Conservation (phyloP, 2,797 vertebrate species). For the Numenius phaeopus region DNA sequence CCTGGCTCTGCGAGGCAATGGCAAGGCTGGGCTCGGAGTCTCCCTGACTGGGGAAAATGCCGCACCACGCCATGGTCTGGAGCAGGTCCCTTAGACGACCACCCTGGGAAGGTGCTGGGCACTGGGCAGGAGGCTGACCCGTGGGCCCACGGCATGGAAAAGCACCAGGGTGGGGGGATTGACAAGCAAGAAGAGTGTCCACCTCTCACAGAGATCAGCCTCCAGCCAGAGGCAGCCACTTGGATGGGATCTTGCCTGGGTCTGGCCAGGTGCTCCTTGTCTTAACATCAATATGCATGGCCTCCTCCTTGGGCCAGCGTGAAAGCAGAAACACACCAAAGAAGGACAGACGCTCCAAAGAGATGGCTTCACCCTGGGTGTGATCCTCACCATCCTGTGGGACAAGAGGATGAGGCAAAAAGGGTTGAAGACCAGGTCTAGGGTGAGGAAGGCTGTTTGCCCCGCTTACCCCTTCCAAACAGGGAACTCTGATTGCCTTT, state of each 20-base stretch:
- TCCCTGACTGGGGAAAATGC: not conserved
- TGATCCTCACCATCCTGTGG: not conserved
- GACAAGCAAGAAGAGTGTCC: not conserved
- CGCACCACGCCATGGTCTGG: not conserved
- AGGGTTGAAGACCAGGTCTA: not conserved
- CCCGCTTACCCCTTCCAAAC: not conserved
- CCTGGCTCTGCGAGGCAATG: not conserved
- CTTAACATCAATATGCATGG: not conserved
- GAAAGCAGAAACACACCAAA: not conserved
- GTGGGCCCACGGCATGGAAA: not conserved
- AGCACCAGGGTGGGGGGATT: not conserved
- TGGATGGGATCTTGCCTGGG: not conserved
- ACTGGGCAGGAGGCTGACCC: not conserved
- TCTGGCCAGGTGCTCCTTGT: not conserved
- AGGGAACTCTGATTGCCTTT: not conserved
- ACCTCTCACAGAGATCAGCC: not conserved
- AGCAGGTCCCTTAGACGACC: not conserved
- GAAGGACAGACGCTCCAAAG: not conserved
- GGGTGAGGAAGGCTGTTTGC: not conserved
- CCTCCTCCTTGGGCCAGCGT: not conserved
- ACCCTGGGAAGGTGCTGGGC: not conserved
- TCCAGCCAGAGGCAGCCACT: not conserved
- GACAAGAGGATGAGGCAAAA: not conserved
- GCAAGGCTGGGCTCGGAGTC: not conserved
- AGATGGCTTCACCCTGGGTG: not conserved